Percentiles rank a stretch among this genome's conserved stretches.
Conservation (phyloP, 2,888 invertebrate species). For the Acrobasis repandana region DNA sequence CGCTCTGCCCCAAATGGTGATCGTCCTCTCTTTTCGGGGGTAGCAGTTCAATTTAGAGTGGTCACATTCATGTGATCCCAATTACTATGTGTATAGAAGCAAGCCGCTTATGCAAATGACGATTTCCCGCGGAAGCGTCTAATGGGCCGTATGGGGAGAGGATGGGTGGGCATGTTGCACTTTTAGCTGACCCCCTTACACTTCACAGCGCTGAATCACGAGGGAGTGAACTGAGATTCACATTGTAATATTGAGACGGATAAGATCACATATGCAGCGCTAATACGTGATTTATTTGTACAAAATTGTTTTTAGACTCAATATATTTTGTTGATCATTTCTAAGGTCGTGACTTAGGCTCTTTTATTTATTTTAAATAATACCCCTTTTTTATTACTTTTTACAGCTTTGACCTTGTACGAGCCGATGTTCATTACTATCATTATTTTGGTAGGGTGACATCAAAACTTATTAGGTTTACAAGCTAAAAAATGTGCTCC, state of each 20-base stretch:
- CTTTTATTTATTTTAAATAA: too few species aligned
- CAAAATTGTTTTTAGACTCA: too few species aligned
- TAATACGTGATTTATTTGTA: neutral
- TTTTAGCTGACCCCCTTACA: conserved; percentile 52
- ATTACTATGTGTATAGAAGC: conserved; percentile 78
- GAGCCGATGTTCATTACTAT: too few species aligned
- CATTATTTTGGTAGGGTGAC: too few species aligned
- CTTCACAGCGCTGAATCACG: conserved; percentile 19
- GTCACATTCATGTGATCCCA: conserved; percentile 73
- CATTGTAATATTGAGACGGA: neutral
- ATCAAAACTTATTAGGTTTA: too few species aligned
- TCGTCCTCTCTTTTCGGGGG: conserved; percentile 36
- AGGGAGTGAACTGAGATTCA: conserved; percentile 8
- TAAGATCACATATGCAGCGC: neutral
- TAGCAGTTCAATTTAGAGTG: conserved; percentile 52
- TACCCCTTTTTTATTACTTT: too few species aligned
- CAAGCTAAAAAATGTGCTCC: too few species aligned
- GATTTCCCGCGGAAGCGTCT: conserved; percentile 79
- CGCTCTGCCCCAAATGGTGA: conserved; percentile 32
- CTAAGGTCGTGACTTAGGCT: too few species aligned
- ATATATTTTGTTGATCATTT: too few species aligned
- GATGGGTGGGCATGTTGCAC: conserved; percentile 57
- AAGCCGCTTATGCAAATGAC: conserved; percentile 83
- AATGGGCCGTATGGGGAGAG: conserved; percentile 67
- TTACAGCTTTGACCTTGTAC: too few species aligned